Evolutionary conservation across 2,113 vertebrate species (phyloP).

Genomic region (Arvicanthis niloticus): DNA sequence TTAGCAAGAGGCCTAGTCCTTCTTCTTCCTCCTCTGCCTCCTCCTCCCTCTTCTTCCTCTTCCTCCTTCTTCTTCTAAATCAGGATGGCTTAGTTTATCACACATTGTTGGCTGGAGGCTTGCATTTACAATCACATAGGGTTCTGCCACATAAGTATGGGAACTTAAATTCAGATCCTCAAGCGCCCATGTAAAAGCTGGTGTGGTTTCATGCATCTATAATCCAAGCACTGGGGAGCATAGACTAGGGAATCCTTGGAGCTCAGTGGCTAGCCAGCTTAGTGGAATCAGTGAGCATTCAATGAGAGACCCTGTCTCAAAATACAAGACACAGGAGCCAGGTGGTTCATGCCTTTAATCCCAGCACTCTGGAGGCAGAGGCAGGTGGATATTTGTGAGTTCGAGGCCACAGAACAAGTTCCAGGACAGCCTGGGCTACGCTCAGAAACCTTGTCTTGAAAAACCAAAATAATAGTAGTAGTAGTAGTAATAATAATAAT

Average conservation of each 20-base stretch:
- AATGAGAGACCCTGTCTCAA: background rate
- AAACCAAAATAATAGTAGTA: background rate
- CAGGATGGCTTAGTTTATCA: constrained; percentile 11
- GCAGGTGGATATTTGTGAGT: background rate
- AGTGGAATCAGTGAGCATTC: background rate
- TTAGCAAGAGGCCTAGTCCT: background rate
- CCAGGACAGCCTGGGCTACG: background rate
- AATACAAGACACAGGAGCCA: background rate
- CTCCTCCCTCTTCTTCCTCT: too few species aligned
- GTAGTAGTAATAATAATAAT: background rate
- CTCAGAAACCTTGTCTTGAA: background rate
- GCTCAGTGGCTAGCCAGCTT: background rate
- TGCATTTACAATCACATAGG: background rate
- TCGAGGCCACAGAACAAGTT: background rate
- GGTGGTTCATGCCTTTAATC: background rate
- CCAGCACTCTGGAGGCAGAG: background rate
- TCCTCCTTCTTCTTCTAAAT: background rate
- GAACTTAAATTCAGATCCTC: background rate
- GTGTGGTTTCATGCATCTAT: background rate
- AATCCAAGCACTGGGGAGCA: background rate
- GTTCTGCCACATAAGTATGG: background rate
- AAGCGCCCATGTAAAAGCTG: background rate
- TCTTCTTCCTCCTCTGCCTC: too few species aligned
- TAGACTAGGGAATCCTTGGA: background rate
- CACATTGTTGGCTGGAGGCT: background rate